Base-by-base conservation (phyloP, 1,140 invertebrate genomes). In the Solen grandis region DNA sequence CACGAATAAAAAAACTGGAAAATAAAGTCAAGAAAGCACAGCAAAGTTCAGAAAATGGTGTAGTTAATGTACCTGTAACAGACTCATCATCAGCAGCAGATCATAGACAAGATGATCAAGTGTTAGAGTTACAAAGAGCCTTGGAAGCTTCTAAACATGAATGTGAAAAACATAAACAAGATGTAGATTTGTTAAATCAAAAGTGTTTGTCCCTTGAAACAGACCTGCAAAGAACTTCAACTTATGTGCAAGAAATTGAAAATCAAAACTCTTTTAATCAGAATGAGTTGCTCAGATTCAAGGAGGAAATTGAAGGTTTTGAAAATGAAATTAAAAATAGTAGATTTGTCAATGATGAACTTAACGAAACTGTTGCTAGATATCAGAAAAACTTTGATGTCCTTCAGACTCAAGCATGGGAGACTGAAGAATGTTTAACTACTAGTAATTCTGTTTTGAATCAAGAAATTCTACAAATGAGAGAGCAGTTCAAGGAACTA, bases 1-100 rank as follows among this genome's bases (percentile, higher is more conserved):
- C 72, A 13, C 82, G 83, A 59, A 77, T 86, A 14, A 77, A 41
- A 8, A 82, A 84, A 63, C 13, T 82, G 55, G 83, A 85, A 66
- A 69, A 86, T 16, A 46, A 66, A 27, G 31, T 69, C 0, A 59
- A 68, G 46, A 68, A 1, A 3, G 27, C 27, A n/a, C n/a, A n/a
- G n/a, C n/a, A n/a, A 10, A 25, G 27, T 36, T 10, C 46, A 46
- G 35, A 46, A 69, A 36, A 27, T 10, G n/a, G 33, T n/a, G 5
- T 16, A 5, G n/a, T 50, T 16, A 50, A 10, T 54, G n/a, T n/a
- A n/a, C n/a, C 5, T 5, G 5, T n/a, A n/a, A n/a, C n/a, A 16
- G 52, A 35, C 22, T 41, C 19, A 36, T 3, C 4, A n/a, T 19
- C 31, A 63, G 35, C 14, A 19, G 59, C 25, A 36, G 27, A 22